phyloP scores from a whole-genome alignment of 2,797 vertebrate species.

The Enteromius radiatus region DNA sequence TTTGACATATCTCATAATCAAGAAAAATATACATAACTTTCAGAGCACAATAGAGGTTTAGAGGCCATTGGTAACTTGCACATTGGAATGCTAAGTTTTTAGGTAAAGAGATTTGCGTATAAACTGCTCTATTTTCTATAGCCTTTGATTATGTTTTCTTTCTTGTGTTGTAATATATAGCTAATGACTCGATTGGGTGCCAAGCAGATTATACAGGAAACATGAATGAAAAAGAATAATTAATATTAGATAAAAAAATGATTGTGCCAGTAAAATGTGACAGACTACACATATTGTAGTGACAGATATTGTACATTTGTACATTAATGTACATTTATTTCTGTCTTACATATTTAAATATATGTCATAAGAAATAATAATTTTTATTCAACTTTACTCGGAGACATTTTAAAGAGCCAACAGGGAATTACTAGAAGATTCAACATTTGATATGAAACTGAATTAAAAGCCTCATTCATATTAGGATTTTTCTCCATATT shows the following conservation, averaged over 20 bases:
- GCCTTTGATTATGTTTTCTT: not conserved
- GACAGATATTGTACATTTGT: too few species aligned
- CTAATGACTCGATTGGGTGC: not conserved
- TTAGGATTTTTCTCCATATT: not conserved
- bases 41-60: not conserved
- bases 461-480: not conserved
- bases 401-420: not conserved
- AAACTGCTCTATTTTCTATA: not conserved
- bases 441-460: not conserved
- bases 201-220: not conserved
- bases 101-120: not conserved
- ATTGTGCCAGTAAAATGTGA: not conserved
- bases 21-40: not conserved
- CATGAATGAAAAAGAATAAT: not conserved
- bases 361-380: not conserved
- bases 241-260: not conserved
- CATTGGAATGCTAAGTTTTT: not conserved
- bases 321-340: not conserved
- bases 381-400: not conserved
- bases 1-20: not conserved
- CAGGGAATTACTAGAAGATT: not conserved
- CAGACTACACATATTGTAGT: too few species aligned
- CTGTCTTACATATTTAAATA: not conserved
- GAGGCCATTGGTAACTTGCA: not conserved
- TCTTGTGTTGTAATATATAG: not conserved